These are phyloP conservation scores for Druceiella hillmani DNA, from an alignment of 2,888 invertebrate genomes.

Conservation along the genomic window DNA sequence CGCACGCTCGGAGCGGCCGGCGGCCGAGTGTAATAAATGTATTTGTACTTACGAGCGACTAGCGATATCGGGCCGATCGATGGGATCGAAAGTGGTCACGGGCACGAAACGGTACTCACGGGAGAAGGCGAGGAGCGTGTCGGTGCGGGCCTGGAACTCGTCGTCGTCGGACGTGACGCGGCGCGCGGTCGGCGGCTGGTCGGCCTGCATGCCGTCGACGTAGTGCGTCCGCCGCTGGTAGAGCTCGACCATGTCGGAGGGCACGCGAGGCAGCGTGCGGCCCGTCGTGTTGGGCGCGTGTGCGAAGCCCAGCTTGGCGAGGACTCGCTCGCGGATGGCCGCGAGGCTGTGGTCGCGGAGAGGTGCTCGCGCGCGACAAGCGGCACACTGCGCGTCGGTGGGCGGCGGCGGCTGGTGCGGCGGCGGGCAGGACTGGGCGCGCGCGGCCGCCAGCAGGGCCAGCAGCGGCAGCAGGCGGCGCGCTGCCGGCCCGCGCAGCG, in stretches of 20 bases:
- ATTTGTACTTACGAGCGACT: too few species aligned
- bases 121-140: conserved; percentile 64
- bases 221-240: conserved; percentile 33
- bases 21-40: too few species aligned
- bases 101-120: too few species aligned
- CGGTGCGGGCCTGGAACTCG: conserved; percentile 62
- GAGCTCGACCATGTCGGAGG: conserved; percentile 49
- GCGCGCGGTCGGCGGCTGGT: conserved; percentile 32
- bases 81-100: too few species aligned
- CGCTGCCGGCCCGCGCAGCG: conserved; percentile 49
- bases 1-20: too few species aligned
- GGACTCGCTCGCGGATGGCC: conserved; percentile 59
- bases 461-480: conserved; percentile 47
- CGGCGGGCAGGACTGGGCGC: too few species aligned
- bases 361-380: conserved; percentile 52
- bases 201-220: conserved; percentile 28
- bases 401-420: conserved; percentile 32
- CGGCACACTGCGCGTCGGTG: conserved; percentile 41
- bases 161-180: conserved; percentile 59
- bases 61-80: too few species aligned
- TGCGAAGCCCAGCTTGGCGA: conserved; percentile 57
- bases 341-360: conserved; percentile 55
- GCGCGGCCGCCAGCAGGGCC: conserved; percentile 36
- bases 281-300: conserved; percentile 61
- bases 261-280: conserved; percentile 52